Evolutionary conservation across 1,140 invertebrate species (phyloP).

Genomic region (Trissolcus basalis): DNA sequence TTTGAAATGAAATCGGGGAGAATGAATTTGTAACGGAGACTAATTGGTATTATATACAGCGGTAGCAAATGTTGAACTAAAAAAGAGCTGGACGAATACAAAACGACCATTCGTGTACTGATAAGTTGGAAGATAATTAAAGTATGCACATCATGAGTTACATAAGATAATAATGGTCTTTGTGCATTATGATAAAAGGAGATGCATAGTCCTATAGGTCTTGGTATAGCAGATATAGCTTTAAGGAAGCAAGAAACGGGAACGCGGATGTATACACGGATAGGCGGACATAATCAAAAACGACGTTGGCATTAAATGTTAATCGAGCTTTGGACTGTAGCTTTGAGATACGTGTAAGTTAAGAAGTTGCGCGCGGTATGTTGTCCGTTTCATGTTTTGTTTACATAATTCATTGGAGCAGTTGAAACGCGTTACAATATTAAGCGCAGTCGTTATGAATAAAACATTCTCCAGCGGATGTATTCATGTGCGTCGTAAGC

Average conservation of each 20-base stretch:
- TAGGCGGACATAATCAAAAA: slow-evolving; percentile 43
- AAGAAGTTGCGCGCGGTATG: slow-evolving; percentile 25
- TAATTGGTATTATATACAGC: no score
- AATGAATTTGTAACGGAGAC: no score
- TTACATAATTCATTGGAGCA: slow-evolving; percentile 45
- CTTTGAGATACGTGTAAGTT: slow-evolving; percentile 37
- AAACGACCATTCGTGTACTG: no score
- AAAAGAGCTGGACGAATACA: no score
- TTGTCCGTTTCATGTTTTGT: slow-evolving; percentile 35
- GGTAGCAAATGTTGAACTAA: no score
- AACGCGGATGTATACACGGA: slow-evolving; percentile 36
- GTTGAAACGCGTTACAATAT: slow-evolving; percentile 33
- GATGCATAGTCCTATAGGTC: slow-evolving; percentile 11
- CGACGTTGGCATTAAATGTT: slow-evolving; percentile 48
- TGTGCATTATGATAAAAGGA: slow-evolving; percentile 30
- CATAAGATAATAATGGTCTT: slow-evolving; percentile 39
- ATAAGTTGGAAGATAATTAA: no score
- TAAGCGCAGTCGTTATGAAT: slow-evolving; percentile 25
- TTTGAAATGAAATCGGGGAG: no score
- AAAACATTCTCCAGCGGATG: slow-evolving; percentile 22
- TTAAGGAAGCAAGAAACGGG: slow-evolving; percentile 45
- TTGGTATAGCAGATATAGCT: slow-evolving; percentile 35
- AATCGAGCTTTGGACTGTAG: slow-evolving; percentile 42
- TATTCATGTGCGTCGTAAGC: slow-evolving; percentile 18
- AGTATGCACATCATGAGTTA: neutral